phyloP scores from a whole-genome alignment of 2,113 vertebrate species.

The Salminus brasiliensis region DNA sequence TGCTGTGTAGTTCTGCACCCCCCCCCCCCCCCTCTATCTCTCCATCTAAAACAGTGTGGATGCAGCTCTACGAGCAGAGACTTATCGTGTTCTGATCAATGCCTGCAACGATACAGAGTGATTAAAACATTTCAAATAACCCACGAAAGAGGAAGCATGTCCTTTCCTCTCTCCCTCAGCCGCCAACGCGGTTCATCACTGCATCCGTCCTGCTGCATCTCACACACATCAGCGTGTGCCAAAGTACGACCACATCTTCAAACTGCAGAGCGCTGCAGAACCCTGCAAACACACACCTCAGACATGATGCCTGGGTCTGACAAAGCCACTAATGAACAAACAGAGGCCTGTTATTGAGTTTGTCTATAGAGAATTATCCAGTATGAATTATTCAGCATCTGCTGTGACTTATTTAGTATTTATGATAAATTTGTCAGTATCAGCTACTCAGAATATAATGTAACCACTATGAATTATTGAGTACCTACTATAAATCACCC shows the following conservation, averaged over 20 bases:
- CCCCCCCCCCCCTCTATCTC: neutral
- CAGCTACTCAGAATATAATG: too few relatives aligned
- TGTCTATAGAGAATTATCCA: too few relatives aligned
- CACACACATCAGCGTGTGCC: neutral
- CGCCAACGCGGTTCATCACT: neutral
- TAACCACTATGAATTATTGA: too few relatives aligned
- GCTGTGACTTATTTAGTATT: too few relatives aligned
- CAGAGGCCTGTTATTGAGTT: too few relatives aligned
- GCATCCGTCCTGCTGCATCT: neutral
- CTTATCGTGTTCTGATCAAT: conserved; percentile 49
- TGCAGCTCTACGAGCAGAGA: conserved; percentile 15
- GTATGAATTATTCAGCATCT: too few relatives aligned
- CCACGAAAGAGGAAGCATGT: conserved; percentile 61
- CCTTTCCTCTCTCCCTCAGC: neutral
- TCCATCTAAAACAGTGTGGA: neutral
- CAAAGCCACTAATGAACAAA: too few relatives aligned
- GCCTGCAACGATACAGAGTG: conserved; percentile 40
- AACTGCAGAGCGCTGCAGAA: neutral
- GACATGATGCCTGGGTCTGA: too few relatives aligned
- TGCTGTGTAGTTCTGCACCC: too few relatives aligned
- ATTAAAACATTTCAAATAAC: conserved; percentile 61
- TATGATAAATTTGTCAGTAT: too few relatives aligned
- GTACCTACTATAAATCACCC: too few relatives aligned
- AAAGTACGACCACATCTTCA: neutral
- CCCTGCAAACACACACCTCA: too few relatives aligned